Base-by-base conservation (phyloP, 2,797 vertebrate species). In the Urosaurus nigricauda region DNA sequence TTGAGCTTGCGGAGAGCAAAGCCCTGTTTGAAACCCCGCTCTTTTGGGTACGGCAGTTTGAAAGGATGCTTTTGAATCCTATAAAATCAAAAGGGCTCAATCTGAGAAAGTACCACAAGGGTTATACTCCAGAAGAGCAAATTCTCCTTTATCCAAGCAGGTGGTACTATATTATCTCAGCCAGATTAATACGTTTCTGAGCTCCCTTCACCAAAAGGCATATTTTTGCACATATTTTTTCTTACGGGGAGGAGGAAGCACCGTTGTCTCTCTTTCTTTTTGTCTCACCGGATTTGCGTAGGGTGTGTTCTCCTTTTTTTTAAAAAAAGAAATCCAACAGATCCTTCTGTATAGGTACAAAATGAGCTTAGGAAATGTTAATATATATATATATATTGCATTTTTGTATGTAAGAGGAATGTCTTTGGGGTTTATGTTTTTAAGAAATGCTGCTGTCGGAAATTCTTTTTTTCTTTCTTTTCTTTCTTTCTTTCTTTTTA, bases 391-490 rank as follows among this genome's bases (percentile, higher is more conserved):
- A 70, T 75, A 51, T 51, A 82, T n/a, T 60, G 40, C 60, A 89
- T 94, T 96, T 94, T 92, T 97, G 94, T 97, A 95, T 92, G 73
- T 95, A 95, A 95, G 95, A 96, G 92, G 93, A 94, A 87, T 94
- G 92, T 96, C 92, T 94, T 96, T 95, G 95, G 95, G 95, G 88
- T 95, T 94, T 95, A 87, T 94, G 94, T 71, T 92, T 85, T 91
- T 73, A 77, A 90, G 95, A 96, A 95, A 96, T 96, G 97, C 97
- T 97, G 97, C 97, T 97, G 96, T 97, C 96, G 95, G 96, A 95
- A 83, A 88, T 83, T 43, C 17, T 77, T n/a, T 3, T 43, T 43
- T 3, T 60, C 58, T 71, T 16, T 96, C 95, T 96, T 94, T 90
- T 51, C 7, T 51, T 94, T 75, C 40, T 73, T 71, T 80, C 4